Conservation (phyloP, 2,888 invertebrate species). For the Tiliacea aurago region DNA sequence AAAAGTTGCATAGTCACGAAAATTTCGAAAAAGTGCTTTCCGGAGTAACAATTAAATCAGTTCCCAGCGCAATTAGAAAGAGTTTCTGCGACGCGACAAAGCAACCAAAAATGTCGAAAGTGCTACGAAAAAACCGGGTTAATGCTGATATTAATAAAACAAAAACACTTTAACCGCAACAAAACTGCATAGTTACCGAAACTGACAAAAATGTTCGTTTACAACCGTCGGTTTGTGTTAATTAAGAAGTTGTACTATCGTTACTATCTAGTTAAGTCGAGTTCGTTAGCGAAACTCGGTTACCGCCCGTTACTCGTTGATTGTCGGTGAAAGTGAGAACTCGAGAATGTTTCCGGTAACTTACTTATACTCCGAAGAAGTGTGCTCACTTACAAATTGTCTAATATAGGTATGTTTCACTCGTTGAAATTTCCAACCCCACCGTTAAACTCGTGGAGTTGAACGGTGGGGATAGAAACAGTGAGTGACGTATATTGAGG, state of each 20-base stretch:
- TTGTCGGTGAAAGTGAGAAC: constrained; percentile 83
- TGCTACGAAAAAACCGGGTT: constrained; percentile 3
- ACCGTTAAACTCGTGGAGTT: too few species aligned
- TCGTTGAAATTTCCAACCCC: too few species aligned
- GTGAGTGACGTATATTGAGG: too few species aligned
- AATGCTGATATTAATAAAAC: constrained; percentile 24
- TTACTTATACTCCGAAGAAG: constrained; percentile 58
- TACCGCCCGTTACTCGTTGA: constrained; percentile 81
- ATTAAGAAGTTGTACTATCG: constrained; percentile 84
- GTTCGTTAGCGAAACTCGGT: constrained; percentile 87
- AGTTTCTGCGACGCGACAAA: constrained; percentile 35
- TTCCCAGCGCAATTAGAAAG: constrained; percentile 44
- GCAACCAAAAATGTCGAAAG: constrained; percentile 13
- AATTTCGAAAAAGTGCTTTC: not conserved
- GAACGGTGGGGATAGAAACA: too few species aligned
- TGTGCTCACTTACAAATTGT: constrained; percentile 56
- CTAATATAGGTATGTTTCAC: constrained; percentile 46
- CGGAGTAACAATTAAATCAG: constrained; percentile 23
- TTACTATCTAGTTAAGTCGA: constrained; percentile 84
- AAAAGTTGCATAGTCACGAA: not conserved
- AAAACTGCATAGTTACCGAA: constrained; percentile 49
- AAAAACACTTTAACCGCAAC: constrained; percentile 1
- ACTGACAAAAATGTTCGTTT: constrained; percentile 71
- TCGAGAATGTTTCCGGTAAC: constrained; percentile 64
- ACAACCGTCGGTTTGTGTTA: constrained; percentile 78